A percentile compares a stretch with the other conserved stretches of the same genome.
Conservation (phyloP, 2,888 invertebrate genomes). For the Chirona hameri region DNA sequence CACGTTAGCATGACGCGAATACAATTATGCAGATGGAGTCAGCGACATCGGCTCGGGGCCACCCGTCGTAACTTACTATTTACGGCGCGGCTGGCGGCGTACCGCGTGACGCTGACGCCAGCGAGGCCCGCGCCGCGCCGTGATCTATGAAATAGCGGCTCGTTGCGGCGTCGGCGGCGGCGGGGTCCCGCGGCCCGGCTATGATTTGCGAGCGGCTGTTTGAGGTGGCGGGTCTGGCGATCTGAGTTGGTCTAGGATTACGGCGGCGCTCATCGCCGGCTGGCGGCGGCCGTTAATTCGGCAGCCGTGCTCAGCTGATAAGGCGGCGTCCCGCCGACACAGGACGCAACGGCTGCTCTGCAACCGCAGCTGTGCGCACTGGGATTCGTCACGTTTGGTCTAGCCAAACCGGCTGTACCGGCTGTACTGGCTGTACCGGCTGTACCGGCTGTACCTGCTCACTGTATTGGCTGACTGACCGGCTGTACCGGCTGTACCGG, state of each 20-base stretch:
- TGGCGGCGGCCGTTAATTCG: neutral
- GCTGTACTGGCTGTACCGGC: no score
- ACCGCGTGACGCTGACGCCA: neutral
- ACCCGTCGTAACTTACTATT: neutral
- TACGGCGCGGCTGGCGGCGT: neutral
- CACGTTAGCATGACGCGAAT: neutral
- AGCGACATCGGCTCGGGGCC: neutral
- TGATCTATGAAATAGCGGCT: neutral
- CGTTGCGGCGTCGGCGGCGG: neutral
- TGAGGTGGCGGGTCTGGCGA: neutral
- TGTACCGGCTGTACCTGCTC: no score
- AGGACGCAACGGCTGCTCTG: no score
- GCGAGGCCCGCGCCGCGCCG: neutral
- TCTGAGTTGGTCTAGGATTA: neutral
- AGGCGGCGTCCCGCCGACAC: no score
- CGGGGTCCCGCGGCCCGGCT: neutral
- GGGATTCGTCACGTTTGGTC: no score
- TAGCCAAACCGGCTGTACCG: no score
- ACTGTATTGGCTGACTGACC: no score
- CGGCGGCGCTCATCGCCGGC: neutral
- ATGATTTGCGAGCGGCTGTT: neutral
- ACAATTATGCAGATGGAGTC: conserved; percentile 1
- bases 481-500: no score
- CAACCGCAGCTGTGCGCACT: no score
- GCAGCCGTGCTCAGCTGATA: neutral